Evolutionary conservation across 2,888 invertebrate species (phyloP), one percentile per base, ranked within the genome.

Genomic region (Plagiodera versicolora): DNA sequence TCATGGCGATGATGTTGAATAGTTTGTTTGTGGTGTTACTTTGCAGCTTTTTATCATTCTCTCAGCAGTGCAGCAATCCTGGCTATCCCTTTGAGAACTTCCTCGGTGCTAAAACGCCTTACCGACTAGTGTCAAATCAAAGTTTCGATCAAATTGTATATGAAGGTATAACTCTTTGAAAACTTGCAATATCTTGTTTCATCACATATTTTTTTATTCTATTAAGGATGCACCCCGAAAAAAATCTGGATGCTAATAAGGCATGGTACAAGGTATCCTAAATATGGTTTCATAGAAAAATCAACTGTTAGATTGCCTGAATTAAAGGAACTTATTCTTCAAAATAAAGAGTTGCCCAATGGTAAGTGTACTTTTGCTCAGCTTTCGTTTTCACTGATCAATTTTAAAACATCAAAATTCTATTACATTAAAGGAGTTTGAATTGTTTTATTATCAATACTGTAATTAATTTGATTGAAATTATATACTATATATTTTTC

Each of bases 241-340:
- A 89, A 89, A 77, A 85, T 90, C 62, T 93, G 92, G 92, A 84
- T 90, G 79, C 72, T 91, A 17, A 78, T 89, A 39, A 84, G 93
- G 4, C 93, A 93, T 80, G 93, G 92, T 2, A 89, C 91, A n/a
- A 84, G 92, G 65, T 83, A 87, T 76, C 91, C 92, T 0, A 85
- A 86, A 67, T 76, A 78, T 54, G 82, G 84, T 62, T 82, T 86
- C 45, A 86, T 90, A 57, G 64, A 76, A 8, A 76, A 75, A 24
- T 86, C 88, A 77, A 82, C 81, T 44, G 78, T 79, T 1, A 77
- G 81, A 51, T 78, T 92, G 9, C 82, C 82, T 28, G 73, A 81
- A 45, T 75, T 89, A 20, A 83, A 83, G 69, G 75, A 83, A 70
- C 78, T 83, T 65, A 85, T 89, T 64, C 65, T 89, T 64, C 68